Conservation (phyloP, 2,888 invertebrate species). For the Lobophora halterata region DNA sequence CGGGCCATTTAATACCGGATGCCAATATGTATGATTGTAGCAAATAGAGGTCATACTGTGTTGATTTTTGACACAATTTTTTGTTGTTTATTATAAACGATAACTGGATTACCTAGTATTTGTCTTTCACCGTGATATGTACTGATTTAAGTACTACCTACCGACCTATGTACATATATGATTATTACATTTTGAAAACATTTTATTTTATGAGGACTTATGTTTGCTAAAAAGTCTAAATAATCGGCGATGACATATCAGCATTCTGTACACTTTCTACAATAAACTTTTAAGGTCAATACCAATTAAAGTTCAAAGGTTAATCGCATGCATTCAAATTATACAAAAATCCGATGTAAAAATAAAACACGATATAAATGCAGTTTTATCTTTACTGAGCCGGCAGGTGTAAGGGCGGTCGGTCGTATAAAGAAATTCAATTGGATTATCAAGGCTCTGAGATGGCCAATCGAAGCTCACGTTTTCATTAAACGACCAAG, state of each 20-base stretch:
- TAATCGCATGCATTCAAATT: conserved; percentile 29
- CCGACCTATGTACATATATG: too few relatives aligned
- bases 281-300: conserved; percentile 29
- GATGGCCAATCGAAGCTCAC: conserved; percentile 36
- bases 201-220: too few relatives aligned
- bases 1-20: conserved; percentile 32
- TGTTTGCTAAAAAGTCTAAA: too few relatives aligned
- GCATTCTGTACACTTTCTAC: conserved; percentile 6
- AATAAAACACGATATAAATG: conserved; percentile 28
- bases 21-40: conserved; percentile 25
- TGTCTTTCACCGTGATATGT: neutral
- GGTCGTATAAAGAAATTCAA: conserved; percentile 34
- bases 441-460: conserved; percentile 32
- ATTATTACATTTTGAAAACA: too few relatives aligned
- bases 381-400: conserved; percentile 31
- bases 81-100: conserved; percentile 21
- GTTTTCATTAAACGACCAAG: conserved; percentile 37
- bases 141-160: conserved; percentile 1
- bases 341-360: conserved; percentile 24
- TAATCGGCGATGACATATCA: neutral
- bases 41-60: conserved; percentile 28
- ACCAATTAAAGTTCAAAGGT: conserved; percentile 31
- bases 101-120: conserved; percentile 1
- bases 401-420: conserved; percentile 32
- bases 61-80: conserved; percentile 16